phyloP scores from a whole-genome alignment of 2,888 invertebrate species.

The Mactromeris polynyma region DNA sequence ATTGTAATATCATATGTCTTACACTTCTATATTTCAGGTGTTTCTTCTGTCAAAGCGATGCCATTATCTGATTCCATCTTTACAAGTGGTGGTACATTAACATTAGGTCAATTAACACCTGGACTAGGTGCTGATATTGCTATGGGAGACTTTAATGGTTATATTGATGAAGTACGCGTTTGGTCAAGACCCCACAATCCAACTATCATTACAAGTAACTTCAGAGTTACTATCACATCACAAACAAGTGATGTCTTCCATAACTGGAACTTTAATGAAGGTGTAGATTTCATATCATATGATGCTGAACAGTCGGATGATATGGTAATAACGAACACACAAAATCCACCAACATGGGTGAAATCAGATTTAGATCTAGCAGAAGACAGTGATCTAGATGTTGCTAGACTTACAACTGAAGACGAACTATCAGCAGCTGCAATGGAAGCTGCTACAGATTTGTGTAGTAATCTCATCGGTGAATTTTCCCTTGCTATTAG shows the following conservation, averaged over 20 bases:
- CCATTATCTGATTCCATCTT: constrained; percentile 59
- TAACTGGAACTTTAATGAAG: constrained; percentile 78
- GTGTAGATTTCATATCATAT: constrained; percentile 64
- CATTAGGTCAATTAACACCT: constrained; percentile 71
- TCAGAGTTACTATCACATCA: constrained; percentile 64
- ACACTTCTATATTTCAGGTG: constrained; percentile 51
- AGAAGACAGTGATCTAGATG: constrained; percentile 38
- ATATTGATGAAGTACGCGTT: constrained; percentile 77
- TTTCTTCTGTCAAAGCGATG: constrained; percentile 70
- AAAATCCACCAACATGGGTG: constrained; percentile 73
- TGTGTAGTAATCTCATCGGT: constrained; percentile 65
- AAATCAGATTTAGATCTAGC: constrained; percentile 72
- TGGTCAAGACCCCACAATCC: constrained; percentile 78
- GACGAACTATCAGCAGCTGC: constrained; percentile 41
- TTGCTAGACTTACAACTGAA: constrained; percentile 51
- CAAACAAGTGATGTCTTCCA: constrained; percentile 72
- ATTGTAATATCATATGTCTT: neutral
- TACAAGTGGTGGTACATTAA: constrained; percentile 69
- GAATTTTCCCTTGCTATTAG: constrained; percentile 42
- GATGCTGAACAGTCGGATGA: constrained; percentile 63
- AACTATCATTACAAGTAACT: constrained; percentile 71
- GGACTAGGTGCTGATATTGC: constrained; percentile 56
- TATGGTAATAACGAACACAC: constrained; percentile 65
- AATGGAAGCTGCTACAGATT: constrained; percentile 36
- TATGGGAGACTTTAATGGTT: constrained; percentile 70